These are phyloP conservation scores for Drosophila cognata DNA, from an alignment of 2,888 invertebrate genomes.

Conservation along the genomic window DNA sequence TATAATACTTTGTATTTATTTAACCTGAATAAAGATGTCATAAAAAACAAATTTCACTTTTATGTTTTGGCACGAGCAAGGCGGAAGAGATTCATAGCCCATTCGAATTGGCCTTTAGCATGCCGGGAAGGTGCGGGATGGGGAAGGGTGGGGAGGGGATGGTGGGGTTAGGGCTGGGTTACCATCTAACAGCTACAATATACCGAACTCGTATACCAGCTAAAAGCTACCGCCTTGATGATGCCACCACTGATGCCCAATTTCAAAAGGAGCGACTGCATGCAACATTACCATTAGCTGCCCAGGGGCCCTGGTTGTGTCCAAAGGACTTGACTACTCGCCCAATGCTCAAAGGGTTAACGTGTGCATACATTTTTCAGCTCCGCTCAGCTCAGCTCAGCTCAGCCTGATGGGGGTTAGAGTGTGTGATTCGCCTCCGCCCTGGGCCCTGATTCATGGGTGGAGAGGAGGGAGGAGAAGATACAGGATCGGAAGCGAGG, in stretches of 20 bases:
- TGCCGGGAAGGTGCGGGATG: conserved; percentile 7
- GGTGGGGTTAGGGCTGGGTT: background rate
- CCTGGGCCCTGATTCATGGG: conserved; percentile 30
- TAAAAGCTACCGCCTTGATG: conserved; percentile 39
- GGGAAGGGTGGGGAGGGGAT: background rate
- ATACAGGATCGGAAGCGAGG: conserved; percentile 3
- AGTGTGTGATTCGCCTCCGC: conserved; percentile 25
- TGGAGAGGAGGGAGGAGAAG: background rate
- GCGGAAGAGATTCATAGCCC: conserved; percentile 75
- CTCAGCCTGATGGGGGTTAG: background rate
- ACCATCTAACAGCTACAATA: conserved; percentile 21
- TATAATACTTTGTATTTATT: conserved; percentile 80
- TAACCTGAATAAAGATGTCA: conserved; percentile 80
- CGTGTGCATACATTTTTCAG: conserved; percentile 70
- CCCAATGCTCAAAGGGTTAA: conserved; percentile 72
- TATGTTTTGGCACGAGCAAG: conserved; percentile 70
- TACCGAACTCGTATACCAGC: conserved; percentile 18
- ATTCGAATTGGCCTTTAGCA: conserved; percentile 63
- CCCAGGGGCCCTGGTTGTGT: conserved; percentile 49
- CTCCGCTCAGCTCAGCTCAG: background rate
- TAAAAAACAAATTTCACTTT: conserved; percentile 83
- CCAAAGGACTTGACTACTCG: conserved; percentile 30
- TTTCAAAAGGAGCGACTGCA: conserved; percentile 62
- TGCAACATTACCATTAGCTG: conserved; percentile 64
- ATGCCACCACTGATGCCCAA: conserved; percentile 68